Percentiles rank a stretch among this genome's conserved stretches.
These are phyloP conservation scores for Furnarius figulus DNA, from an alignment of 2,113 vertebrate species.

Conservation along the genomic window DNA sequence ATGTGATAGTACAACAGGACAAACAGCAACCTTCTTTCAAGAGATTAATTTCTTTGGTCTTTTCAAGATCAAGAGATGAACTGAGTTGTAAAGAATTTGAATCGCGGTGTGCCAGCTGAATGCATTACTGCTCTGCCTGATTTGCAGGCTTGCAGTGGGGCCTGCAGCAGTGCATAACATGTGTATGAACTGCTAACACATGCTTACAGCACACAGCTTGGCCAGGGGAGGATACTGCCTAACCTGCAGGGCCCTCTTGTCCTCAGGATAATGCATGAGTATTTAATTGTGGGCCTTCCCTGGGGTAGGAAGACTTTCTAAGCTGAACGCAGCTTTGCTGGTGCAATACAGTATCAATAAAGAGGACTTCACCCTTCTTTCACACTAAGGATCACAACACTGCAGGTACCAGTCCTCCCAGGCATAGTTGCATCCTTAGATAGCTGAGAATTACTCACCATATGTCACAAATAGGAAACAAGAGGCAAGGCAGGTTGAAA, in stretches of 20 bases:
- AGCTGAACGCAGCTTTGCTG: background rate
- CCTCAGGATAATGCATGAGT: background rate
- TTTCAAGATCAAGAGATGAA: constrained; percentile 5
- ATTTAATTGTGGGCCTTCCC: background rate
- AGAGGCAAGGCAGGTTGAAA: background rate
- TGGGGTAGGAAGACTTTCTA: background rate
- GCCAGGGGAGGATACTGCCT: background rate
- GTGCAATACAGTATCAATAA: background rate
- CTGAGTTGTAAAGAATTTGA: background rate
- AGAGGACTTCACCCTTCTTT: background rate
- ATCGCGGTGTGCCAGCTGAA: background rate
- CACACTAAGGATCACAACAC: background rate
- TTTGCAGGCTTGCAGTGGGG: background rate
- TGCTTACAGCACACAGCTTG: background rate
- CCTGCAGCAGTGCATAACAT: background rate
- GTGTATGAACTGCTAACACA: background rate
- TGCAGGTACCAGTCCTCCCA: background rate
- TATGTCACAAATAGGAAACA: background rate
- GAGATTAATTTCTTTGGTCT: constrained; percentile 6
- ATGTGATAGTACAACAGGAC: background rate
- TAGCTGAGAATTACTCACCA: background rate
- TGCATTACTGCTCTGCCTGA: background rate
- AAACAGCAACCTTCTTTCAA: constrained; percentile 1
- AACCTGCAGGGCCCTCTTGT: background rate
- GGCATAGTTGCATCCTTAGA: background rate